Conservation (phyloP, 2,888 invertebrate genomes). For the Pandemis cinnamomeana region DNA sequence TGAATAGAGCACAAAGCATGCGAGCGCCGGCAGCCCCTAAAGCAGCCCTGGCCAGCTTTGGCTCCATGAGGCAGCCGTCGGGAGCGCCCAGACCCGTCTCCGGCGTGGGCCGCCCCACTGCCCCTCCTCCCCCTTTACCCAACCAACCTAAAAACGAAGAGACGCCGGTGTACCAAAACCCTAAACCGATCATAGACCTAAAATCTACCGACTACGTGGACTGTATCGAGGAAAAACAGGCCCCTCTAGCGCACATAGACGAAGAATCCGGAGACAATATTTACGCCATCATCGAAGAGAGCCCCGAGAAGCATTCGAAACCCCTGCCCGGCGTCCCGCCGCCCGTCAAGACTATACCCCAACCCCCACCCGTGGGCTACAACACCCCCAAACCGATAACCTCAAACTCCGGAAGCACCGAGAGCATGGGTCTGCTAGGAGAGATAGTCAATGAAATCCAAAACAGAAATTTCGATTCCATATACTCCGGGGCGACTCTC, state of each 20-base stretch:
- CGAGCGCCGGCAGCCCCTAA: constrained; percentile 84
- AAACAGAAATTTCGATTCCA: constrained; percentile 93
- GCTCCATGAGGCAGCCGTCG: constrained; percentile 91
- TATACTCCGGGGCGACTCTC: constrained; percentile 91
- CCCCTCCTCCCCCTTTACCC: constrained; percentile 90
- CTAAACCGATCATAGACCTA: constrained; percentile 68
- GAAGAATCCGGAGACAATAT: constrained; percentile 90
- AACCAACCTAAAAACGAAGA: constrained; percentile 52
- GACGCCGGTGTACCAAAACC: constrained; percentile 84
- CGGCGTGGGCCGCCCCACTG: constrained; percentile 89
- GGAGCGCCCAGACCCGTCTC: constrained; percentile 89
- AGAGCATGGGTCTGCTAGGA: constrained; percentile 91
- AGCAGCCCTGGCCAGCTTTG: constrained; percentile 89
- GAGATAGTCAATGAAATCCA: constrained; percentile 96
- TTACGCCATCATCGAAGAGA: constrained; percentile 94
- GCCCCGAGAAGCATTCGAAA: constrained; percentile 81
- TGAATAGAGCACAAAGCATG: constrained; percentile 93
- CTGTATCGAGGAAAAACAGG: constrained; percentile 88
- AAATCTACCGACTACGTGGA: constrained; percentile 89
- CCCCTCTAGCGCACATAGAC: constrained; percentile 86
- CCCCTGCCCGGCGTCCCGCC: constrained; percentile 71
- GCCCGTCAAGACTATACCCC: constrained; percentile 62
- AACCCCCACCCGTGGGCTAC: constrained; percentile 80
- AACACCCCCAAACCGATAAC: constrained; percentile 74
- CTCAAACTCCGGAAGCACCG: constrained; percentile 83